Evolutionary conservation across 2,888 invertebrate genomes (phyloP).

Genomic region (Agonum fuliginosum): DNA sequence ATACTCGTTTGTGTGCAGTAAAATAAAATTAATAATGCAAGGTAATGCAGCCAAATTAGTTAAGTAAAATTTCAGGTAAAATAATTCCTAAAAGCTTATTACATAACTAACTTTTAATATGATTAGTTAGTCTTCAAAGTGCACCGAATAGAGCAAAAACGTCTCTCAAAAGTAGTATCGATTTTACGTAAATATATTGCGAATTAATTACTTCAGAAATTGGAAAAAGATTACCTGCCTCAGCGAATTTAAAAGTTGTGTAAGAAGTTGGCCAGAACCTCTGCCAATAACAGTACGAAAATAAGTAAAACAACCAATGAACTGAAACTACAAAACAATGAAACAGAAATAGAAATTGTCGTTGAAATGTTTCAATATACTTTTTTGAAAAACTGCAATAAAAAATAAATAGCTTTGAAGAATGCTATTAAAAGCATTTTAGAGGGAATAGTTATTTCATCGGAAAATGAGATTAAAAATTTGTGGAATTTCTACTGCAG

Average conservation of each 20-base stretch:
- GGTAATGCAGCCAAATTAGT: constrained; percentile 3
- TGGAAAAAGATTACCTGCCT: constrained; percentile 37
- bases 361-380: constrained; percentile 8
- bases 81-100: constrained; percentile 19
- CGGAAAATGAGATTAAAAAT: not conserved
- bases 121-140: constrained; percentile 13
- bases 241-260: constrained; percentile 7
- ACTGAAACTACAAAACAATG: constrained; percentile 10
- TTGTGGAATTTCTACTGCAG: not conserved
- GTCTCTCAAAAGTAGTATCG: not conserved
- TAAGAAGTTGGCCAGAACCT: constrained; percentile 14
- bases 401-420: not conserved
- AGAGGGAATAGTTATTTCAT: not conserved
- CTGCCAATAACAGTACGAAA: constrained; percentile 27
- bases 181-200: constrained; percentile 13
- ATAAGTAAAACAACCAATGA: constrained; percentile 9
- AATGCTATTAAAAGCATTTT: not conserved
- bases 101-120: constrained; percentile 34
- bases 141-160: not conserved
- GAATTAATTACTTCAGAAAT: constrained; percentile 33
- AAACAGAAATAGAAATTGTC: constrained; percentile 20
- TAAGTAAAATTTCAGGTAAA: constrained; percentile 36
- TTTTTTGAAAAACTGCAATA: constrained; percentile 16
- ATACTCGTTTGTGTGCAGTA: not conserved
- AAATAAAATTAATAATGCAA: constrained; percentile 8